Evolutionary conservation across 2,113 vertebrate genomes (phyloP).

Genomic region (Apteryx owenii): DNA sequence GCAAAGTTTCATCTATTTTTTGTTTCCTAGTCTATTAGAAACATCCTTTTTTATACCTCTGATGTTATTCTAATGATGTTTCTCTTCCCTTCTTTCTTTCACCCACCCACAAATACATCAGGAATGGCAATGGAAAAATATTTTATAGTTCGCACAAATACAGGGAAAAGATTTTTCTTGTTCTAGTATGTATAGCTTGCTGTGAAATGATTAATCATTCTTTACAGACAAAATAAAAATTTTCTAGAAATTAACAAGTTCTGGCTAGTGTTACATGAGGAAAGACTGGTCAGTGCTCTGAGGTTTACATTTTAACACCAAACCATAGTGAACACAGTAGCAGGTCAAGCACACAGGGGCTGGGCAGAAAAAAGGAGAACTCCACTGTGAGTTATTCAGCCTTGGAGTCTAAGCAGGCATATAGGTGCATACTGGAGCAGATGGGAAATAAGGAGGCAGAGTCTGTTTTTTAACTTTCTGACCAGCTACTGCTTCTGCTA

Average conservation of each 20-base stretch:
- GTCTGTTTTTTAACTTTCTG: neutral
- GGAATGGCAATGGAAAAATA: neutral
- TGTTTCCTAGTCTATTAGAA: neutral
- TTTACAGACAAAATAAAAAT: neutral
- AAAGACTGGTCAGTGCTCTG: neutral
- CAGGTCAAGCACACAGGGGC: neutral
- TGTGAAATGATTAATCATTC: neutral
- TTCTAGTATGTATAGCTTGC: neutral
- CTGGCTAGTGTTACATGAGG: neutral
- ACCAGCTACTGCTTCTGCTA: neutral
- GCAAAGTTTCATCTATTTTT: neutral
- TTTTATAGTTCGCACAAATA: neutral
- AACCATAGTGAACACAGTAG: neutral
- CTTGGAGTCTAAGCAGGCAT: neutral
- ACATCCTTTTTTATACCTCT: neutral
- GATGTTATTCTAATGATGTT: neutral
- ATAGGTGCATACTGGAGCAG: rapidly evolving
- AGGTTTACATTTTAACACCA: neutral
- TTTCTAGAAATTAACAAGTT: neutral
- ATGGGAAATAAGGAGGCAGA: neutral
- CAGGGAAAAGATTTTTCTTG: neutral
- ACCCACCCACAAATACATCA: neutral
- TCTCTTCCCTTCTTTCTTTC: neutral
- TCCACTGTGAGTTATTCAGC: neutral
- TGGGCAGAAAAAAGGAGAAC: neutral